A percentile compares a stretch with the other conserved stretches of the same genome.
These are phyloP conservation scores for Hyalella azteca DNA, from an alignment of 2,888 invertebrate species.

Conservation along the genomic window DNA sequence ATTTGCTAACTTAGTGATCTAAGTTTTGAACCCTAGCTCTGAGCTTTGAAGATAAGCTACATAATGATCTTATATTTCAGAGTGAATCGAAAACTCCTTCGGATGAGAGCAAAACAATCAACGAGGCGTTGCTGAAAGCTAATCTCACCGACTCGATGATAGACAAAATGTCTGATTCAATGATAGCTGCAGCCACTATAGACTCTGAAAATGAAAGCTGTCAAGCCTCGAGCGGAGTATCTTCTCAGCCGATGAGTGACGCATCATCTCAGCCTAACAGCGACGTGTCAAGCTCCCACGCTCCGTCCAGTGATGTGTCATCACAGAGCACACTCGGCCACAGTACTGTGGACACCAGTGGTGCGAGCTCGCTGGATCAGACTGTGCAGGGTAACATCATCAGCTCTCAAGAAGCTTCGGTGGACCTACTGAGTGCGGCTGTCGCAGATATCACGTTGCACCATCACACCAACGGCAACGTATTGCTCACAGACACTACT, in stretches of 20 bases:
- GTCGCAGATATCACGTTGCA: slow-evolving; percentile 42
- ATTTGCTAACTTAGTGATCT: no score
- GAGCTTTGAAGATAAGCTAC: no score
- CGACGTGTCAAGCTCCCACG: background rate
- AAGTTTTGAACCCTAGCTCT: no score
- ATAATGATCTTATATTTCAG: slow-evolving; percentile 32
- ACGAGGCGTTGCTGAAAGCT: slow-evolving; percentile 44
- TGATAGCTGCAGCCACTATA: slow-evolving; percentile 35
- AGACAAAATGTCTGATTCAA: slow-evolving; percentile 41
- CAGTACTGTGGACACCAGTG: slow-evolving; percentile 22
- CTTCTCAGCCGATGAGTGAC: slow-evolving; percentile 40
- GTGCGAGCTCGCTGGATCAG: slow-evolving; percentile 34
- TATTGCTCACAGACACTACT: slow-evolving; percentile 55
- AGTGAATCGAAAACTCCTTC: slow-evolving; percentile 55
- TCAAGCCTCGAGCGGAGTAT: slow-evolving; percentile 34
- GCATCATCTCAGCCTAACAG: slow-evolving; percentile 38
- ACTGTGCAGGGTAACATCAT: background rate
- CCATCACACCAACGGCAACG: slow-evolving; percentile 51
- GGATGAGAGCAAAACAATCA: slow-evolving; percentile 50
- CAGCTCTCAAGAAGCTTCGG: background rate
- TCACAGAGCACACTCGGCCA: background rate
- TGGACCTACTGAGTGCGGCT: background rate
- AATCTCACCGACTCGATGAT: slow-evolving; percentile 57
- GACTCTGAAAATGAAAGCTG: slow-evolving; percentile 1
- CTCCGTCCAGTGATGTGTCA: background rate